These are phyloP conservation scores for Heliothis virescens DNA, from an alignment of 1,140 invertebrate species.

Conservation along the genomic window DNA sequence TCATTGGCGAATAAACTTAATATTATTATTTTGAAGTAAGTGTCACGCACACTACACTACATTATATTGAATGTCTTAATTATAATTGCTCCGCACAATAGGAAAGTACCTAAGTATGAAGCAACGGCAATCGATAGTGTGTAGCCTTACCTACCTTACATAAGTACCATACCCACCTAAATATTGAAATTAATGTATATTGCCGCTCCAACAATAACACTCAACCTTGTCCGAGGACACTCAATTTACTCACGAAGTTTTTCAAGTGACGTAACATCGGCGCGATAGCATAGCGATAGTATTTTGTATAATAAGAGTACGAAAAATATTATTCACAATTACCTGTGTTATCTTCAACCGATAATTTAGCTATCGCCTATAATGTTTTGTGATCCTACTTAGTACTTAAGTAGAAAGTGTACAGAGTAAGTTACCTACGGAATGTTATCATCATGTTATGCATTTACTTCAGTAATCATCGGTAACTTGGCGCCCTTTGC, in stretches of 20 bases:
- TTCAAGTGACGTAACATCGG: neutral
- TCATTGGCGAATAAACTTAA: too few species aligned
- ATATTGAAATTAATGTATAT: conserved; percentile 12
- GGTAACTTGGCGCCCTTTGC: too few species aligned
- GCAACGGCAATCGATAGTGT: neutral
- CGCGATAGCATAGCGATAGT: neutral
- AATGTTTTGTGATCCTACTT: neutral
- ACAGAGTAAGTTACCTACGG: too few species aligned
- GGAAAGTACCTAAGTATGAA: too few species aligned
- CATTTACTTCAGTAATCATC: too few species aligned
- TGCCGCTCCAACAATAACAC: neutral
- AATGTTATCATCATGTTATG: too few species aligned
- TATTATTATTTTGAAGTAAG: too few species aligned
- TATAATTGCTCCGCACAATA: too few species aligned
- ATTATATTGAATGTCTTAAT: too few species aligned
- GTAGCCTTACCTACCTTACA: neutral
- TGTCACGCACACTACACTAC: too few species aligned
- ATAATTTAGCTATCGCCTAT: neutral
- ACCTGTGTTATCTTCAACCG: conserved; percentile 11
- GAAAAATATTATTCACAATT: too few species aligned
- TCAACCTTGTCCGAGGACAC: conserved; percentile 14
- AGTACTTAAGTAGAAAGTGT: neutral
- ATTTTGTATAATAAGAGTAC: neutral
- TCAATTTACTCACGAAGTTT: neutral
- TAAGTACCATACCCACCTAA: neutral